Base-by-base conservation (phyloP, 1,140 invertebrate species). In the Melanaphis sacchari region DNA sequence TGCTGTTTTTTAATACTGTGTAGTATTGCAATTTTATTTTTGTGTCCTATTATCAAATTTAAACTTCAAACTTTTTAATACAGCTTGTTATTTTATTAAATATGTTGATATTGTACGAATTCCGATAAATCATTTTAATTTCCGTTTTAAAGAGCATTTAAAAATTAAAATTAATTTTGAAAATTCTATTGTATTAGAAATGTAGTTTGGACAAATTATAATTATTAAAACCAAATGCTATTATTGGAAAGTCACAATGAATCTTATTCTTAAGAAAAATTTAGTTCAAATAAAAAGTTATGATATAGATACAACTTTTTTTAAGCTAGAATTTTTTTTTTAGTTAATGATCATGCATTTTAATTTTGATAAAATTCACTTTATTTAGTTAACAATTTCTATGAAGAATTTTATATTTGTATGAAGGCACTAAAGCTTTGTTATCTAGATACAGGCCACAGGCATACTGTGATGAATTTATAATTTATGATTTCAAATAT, bases 401-500 rank as follows among this genome's bases (percentile, higher is more conserved):
- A n/a, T 76, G 59, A 18, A n/a, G n/a, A n/a, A 76, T 76, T 15
- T 1, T n/a, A 76, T n/a, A 5, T 76, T 31, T 76, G n/a, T 15
- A 76, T 15, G n/a, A n/a, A 15, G 15, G 15, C 1, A 76, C 59
- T 76, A 18, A 1, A 76, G 59, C 2, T 76, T 76, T 5, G 31
- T n/a, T 18, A n/a, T 5, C 15, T 76, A n/a, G 15, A 22, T 15
- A n/a, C 15, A 9, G 46, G 46, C 46, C 46, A 49, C 18, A 15
- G 46, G 15, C 31, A 76, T 5, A n/a, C 15, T 76, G 59, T 76
- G 31, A n/a, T 76, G 59, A 76, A 76, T 52, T 76, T 76, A 76
- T 76, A n/a, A 76, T 76, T 76, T 76, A 76, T 76, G 59, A n/a
- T 11, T n/a, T 76, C 31, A 76, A 76, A 76, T 76, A 76, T 76